Conservation (phyloP, 2,113 vertebrate species). For the Aptenodytes patagonicus region DNA sequence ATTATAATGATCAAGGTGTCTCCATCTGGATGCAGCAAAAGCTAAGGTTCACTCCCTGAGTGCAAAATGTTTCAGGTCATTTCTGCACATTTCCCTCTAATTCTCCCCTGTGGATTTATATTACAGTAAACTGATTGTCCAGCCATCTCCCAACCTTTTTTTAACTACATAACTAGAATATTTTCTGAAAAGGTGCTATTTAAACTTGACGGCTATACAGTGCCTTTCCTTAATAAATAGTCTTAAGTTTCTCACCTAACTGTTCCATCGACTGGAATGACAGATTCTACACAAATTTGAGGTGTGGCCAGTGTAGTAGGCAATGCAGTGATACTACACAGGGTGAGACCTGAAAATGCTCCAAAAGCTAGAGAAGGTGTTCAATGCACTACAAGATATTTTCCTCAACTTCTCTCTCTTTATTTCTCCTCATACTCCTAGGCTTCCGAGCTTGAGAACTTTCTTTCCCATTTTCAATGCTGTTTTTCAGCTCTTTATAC, state of each 20-base stretch:
- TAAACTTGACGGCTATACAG: not conserved
- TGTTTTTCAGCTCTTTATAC: not conserved
- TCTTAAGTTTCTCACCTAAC: not conserved
- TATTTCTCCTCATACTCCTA: not conserved
- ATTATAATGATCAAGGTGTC: constrained; percentile 55
- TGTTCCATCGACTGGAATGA: not conserved
- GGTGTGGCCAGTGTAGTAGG: not conserved
- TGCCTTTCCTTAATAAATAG: not conserved
- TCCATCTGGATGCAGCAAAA: constrained; percentile 18
- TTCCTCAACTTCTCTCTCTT: not conserved
- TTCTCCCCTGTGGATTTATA: not conserved
- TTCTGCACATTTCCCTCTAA: not conserved
- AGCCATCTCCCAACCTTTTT: not conserved
- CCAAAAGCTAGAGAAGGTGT: not conserved
- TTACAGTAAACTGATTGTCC: not conserved
- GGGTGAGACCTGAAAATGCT: not conserved
- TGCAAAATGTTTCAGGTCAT: not conserved
- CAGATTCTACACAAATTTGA: not conserved
- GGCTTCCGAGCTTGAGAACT: not conserved
- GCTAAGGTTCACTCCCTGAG: not conserved
- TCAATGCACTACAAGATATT: not conserved
- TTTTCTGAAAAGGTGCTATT: not conserved
- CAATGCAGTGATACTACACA: not conserved
- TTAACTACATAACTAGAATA: not conserved
- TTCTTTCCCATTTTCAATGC: not conserved